These are phyloP conservation scores for Pristionchus pacificus DNA, from an alignment of 1,140 invertebrate genomes.

Conservation along the genomic window DNA sequence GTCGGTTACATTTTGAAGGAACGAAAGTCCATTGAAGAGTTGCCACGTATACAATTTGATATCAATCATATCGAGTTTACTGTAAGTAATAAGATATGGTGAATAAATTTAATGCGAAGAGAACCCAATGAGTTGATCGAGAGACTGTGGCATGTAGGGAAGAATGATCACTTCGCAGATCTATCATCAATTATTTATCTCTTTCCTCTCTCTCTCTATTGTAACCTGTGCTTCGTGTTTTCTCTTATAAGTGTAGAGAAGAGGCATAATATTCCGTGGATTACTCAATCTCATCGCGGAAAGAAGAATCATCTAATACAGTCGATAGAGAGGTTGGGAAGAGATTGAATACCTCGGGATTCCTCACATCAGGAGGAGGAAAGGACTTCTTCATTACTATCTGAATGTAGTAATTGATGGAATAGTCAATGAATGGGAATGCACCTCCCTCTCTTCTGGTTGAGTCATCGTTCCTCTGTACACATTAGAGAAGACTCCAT, in stretches of 20 bases:
- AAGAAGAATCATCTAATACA: too few relatives aligned
- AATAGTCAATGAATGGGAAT: too few relatives aligned
- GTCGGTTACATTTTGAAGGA: slow-evolving; percentile 29
- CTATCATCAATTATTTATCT: slow-evolving; percentile 22
- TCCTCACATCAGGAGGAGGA: slow-evolving; percentile 12
- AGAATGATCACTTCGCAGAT: slow-evolving; percentile 45
- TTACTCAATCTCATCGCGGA: slow-evolving; percentile 24
- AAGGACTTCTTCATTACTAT: slow-evolving; percentile 49
- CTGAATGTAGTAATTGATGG: too few relatives aligned
- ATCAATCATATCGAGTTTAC: slow-evolving; percentile 29
- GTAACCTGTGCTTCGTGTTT: slow-evolving; percentile 15
- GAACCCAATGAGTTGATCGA: slow-evolving; percentile 29
- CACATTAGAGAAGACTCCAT: too few relatives aligned
- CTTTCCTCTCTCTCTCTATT: neutral
- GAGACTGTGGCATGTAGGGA: slow-evolving; percentile 40
- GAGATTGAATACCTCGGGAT: neutral
- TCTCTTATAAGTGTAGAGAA: slow-evolving; percentile 41
- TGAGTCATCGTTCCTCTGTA: too few relatives aligned
- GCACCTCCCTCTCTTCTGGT: too few relatives aligned
- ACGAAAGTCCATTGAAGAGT: slow-evolving; percentile 43
- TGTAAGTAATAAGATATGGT: too few relatives aligned
- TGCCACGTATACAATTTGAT: slow-evolving; percentile 49
- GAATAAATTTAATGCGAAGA: too few relatives aligned
- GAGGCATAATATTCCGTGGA: slow-evolving; percentile 46
- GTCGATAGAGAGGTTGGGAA: slow-evolving; percentile 6